Conservation (phyloP, 2,113 vertebrate genomes). For the Sturnus vulgaris region DNA sequence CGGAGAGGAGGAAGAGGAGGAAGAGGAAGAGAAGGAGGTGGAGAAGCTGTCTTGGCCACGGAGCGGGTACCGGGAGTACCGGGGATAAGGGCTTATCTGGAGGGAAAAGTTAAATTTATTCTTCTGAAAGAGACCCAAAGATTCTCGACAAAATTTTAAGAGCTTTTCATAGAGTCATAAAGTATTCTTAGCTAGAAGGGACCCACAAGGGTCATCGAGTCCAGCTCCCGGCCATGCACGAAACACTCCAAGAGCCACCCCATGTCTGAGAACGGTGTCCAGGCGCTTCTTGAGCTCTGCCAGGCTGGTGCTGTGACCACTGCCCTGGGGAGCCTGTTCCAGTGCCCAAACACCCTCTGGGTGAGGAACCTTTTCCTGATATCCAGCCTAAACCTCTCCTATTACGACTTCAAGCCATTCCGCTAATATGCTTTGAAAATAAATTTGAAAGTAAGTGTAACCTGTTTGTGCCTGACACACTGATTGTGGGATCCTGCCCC, state of each 20-base stretch:
- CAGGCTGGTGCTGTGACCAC: background rate
- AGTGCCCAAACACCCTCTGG: accelerated
- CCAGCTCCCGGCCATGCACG: background rate
- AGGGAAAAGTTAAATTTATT: background rate
- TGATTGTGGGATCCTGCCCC: background rate
- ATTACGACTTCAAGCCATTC: background rate
- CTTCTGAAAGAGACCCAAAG: background rate
- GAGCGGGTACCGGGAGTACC: accelerated
- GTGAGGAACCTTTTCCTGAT: background rate
- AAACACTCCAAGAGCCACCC: no score
- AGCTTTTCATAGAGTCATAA: background rate
- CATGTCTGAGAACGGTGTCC: accelerated
- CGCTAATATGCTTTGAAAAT: background rate
- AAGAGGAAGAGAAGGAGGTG: background rate
- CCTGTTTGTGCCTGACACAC: background rate
- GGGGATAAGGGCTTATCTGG: background rate
- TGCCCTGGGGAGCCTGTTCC: background rate
- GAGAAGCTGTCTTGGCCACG: background rate
- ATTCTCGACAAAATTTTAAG: background rate
- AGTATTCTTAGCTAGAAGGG: background rate
- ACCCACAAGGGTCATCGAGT: background rate
- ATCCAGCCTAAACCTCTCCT: background rate
- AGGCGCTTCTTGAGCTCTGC: accelerated
- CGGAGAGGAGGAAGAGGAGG: background rate
- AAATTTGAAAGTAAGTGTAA: background rate